phyloP scores from a whole-genome alignment of 1,140 invertebrate genomes.

The Paraescarpia echinospica region DNA sequence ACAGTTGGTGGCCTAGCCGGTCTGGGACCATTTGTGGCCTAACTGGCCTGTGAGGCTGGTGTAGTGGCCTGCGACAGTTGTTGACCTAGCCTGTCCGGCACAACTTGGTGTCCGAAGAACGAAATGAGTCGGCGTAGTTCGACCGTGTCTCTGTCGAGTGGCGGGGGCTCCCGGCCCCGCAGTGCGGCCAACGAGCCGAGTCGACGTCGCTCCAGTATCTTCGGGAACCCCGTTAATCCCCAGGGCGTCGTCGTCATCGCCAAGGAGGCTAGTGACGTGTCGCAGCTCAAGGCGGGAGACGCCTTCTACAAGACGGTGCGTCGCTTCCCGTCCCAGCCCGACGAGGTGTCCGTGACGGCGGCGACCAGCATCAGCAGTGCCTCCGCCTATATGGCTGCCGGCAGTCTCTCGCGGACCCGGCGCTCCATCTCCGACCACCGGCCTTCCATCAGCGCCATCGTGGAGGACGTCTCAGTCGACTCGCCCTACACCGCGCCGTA shows the following conservation, averaged over 20 bases:
- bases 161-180: background rate
- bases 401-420: slow-evolving; percentile 27
- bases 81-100: background rate
- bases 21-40: background rate
- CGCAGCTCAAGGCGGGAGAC: slow-evolving; percentile 39
- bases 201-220: background rate
- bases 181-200: background rate
- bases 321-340: slow-evolving; percentile 35
- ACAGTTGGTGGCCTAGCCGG: background rate
- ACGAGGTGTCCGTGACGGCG: slow-evolving; percentile 34
- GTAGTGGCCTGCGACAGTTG: background rate
- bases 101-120: background rate
- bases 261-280: slow-evolving; percentile 23
- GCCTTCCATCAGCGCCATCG: slow-evolving; percentile 28
- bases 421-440: slow-evolving; percentile 14
- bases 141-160: background rate
- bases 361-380: slow-evolving; percentile 20
- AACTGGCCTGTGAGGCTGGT: too few relatives aligned
- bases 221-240: background rate
- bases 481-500: slow-evolving; percentile 22
- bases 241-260: background rate
- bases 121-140: background rate
- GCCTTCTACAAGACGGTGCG: slow-evolving; percentile 37
- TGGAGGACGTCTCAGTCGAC: background rate
- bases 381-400: background rate